These are phyloP conservation scores for Limnephilus lunatus DNA, from an alignment of 2,888 invertebrate species.

Conservation along the genomic window DNA sequence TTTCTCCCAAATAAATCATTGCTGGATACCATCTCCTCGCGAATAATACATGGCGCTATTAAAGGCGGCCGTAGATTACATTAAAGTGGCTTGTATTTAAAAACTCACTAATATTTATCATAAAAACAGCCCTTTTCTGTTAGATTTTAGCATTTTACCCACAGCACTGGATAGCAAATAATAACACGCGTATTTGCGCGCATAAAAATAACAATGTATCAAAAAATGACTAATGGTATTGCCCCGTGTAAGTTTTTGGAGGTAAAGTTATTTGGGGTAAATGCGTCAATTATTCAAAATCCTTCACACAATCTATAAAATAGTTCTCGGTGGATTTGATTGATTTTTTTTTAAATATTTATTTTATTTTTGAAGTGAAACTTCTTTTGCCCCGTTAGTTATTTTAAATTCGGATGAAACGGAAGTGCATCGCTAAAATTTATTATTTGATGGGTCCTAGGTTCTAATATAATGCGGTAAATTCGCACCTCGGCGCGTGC, in stretches of 20 bases:
- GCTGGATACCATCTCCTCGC: neutral
- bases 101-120: slow-evolving; percentile 2
- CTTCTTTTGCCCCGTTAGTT: too few relatives aligned
- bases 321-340: too few relatives aligned
- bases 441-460: too few relatives aligned
- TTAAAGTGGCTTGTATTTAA: slow-evolving; percentile 14
- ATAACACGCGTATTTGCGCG: neutral
- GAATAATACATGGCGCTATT: slow-evolving; percentile 15
- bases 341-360: too few relatives aligned
- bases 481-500: too few relatives aligned
- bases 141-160: neutral
- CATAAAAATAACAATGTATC: neutral
- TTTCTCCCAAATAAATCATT: slow-evolving; percentile 34
- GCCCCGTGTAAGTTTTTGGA: neutral
- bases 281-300: neutral
- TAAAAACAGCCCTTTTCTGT: slow-evolving; percentile 6
- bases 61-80: neutral
- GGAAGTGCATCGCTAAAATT: too few relatives aligned
- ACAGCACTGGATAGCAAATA: neutral
- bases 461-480: too few relatives aligned
- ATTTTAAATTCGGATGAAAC: too few relatives aligned
- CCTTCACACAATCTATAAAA: neutral
- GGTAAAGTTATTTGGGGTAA: neutral
- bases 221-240: neutral
- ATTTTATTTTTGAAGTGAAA: too few relatives aligned